Evolutionary conservation across 2,113 vertebrate species (phyloP), one percentile per base, ranked within the genome.

Genomic region (Corvus moneduloides): DNA sequence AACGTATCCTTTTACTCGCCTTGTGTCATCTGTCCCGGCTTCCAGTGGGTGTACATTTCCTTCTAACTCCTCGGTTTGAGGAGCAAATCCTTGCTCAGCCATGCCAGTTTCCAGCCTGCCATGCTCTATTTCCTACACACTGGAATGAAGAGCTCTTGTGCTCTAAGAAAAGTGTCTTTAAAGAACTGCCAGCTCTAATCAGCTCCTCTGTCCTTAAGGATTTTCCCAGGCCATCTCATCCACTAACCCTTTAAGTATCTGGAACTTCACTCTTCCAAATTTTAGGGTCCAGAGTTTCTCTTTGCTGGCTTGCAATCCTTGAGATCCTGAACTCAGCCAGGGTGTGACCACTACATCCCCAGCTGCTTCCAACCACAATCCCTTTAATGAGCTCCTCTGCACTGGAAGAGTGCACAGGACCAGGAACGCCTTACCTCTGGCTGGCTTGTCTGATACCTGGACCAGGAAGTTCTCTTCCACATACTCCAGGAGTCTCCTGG

Each of bases 361-460:
- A 7, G 22, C n/a, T 61, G 56, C 37, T 43, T 22, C 76, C 49
- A 73, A 0, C 26, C 18, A 10, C 2, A 5, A 35, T 13, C 51
- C 17, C 35, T 49, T 14, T 4, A 22, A 12, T 16, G 35, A 64
- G 56, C 30, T 46, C 16, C 26, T 27, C 41, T 13, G 13, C 48
- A 17, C 3, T 17, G n/a, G 13, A 14, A n/a, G 12, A 72, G 49
- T 1, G 1, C 41, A 48, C 56, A 23, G 27, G n/a, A 13, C 30
- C 48, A 32, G 41, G 14, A 62, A 10, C 0, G 2, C 56, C 1
- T 8, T 55, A 16, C 30, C 41, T 63, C 24, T n/a, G 49, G n/a
- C 13, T 87, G 56, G 8, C 20, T 48, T 37, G 26, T 27, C 18
- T 28, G 23, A 37, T 6, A 28, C 7, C 37, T 33, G 37, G 5